Evolutionary conservation across 2,113 vertebrate genomes (phyloP).

Genomic region (Petromus typicus): DNA sequence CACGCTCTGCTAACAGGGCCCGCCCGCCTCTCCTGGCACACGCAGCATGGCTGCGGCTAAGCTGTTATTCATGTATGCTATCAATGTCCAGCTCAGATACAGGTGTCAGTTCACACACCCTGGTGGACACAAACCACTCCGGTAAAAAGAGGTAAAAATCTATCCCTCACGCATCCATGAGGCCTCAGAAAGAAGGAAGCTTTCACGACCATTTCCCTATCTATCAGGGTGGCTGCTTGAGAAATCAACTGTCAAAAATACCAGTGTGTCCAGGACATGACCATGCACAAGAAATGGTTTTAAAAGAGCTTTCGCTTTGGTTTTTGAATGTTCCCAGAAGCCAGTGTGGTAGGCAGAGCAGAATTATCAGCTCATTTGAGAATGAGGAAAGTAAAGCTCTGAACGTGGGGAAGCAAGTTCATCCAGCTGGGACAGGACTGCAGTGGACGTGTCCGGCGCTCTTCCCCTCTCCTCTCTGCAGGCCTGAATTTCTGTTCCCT

Average conservation of each 20-base stretch:
- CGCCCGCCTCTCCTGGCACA: neutral
- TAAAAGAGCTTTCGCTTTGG: neutral
- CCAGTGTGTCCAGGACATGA: neutral
- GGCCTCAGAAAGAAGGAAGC: constrained; percentile 14
- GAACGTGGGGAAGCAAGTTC: neutral
- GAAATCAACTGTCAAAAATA: constrained; percentile 1
- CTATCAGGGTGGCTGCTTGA: neutral
- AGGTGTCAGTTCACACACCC: neutral
- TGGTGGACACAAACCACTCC: neutral
- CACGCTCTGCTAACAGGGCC: neutral
- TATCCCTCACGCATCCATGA: neutral
- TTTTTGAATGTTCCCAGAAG: neutral
- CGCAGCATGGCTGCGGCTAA: neutral
- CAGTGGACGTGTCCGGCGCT: neutral
- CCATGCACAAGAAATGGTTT: neutral
- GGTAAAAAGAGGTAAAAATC: neutral
- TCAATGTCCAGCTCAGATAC: constrained; percentile 27
- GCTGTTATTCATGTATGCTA: neutral
- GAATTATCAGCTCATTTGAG: neutral
- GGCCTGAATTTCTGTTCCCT: neutral
- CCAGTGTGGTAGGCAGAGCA: neutral
- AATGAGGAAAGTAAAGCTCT: neutral
- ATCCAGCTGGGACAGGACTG: neutral
- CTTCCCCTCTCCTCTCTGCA: neutral
- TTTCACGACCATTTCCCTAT: neutral